phyloP scores from a whole-genome alignment of 2,797 vertebrate species.

The Molossus alvarezi region DNA sequence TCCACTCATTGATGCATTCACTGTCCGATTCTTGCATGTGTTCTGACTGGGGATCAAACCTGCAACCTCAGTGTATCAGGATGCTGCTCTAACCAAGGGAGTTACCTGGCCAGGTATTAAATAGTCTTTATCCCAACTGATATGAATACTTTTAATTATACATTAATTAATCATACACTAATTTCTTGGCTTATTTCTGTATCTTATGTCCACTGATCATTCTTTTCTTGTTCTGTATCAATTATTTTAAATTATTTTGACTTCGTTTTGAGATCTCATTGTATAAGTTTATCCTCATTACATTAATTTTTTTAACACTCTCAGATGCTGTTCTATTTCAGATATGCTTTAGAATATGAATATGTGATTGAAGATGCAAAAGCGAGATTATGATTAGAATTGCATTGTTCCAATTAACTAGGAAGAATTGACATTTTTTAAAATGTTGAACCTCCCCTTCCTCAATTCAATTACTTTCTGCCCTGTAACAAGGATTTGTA shows the following conservation, averaged over 20 bases:
- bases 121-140: neutral
- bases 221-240: neutral
- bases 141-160: neutral
- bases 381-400: neutral
- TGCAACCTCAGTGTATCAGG: no score
- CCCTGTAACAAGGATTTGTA: neutral
- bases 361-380: neutral
- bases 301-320: constrained; percentile 15
- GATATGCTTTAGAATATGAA: constrained; percentile 22
- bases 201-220: neutral
- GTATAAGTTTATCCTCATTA: neutral
- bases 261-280: constrained; percentile 29
- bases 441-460: neutral
- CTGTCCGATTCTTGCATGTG: no score
- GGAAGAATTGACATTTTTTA: neutral
- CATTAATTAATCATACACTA: neutral
- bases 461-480: constrained; percentile 6
- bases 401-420: neutral
- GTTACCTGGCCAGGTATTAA: no score
- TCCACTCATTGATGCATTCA: no score
- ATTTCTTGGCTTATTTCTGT: neutral
- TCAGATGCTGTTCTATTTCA: constrained; percentile 36
- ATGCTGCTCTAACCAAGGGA: no score
- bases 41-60: no score
- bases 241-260: constrained; percentile 26